phyloP scores from a whole-genome alignment of 2,113 vertebrate species.

The Orthochromis indermauri region DNA sequence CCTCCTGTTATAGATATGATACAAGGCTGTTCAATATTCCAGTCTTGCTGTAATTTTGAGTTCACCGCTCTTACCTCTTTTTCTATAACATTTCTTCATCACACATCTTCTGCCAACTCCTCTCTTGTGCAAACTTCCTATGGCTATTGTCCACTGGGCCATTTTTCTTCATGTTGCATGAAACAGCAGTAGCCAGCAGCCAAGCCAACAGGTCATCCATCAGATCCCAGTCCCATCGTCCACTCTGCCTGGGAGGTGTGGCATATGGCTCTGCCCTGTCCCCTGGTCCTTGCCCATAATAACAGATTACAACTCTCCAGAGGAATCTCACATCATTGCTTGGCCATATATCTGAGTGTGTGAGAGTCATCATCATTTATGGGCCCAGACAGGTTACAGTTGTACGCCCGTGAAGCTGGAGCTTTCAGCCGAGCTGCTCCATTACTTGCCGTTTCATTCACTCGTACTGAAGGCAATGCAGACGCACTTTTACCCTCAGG shows the following conservation, averaged over 20 bases:
- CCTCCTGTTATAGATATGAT: background rate
- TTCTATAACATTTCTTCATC: conserved; percentile 5
- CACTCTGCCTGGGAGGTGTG: conserved; percentile 46
- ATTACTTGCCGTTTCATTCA: conserved; percentile 23
- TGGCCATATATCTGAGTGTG: conserved; percentile 50
- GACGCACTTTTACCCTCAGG: background rate
- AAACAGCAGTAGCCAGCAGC: conserved; percentile 41
- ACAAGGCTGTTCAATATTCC: background rate
- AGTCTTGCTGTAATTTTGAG: background rate
- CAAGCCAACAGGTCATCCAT: conserved; percentile 55
- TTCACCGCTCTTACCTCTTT: background rate
- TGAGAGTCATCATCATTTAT: conserved; percentile 54
- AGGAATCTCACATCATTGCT: conserved; percentile 59
- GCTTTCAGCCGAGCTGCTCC: conserved; percentile 8
- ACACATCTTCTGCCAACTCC: background rate
- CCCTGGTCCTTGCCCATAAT: conserved; percentile 46
- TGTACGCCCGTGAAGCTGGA: conserved; percentile 38
- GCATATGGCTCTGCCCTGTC: conserved; percentile 31
- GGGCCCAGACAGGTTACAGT: conserved; percentile 44
- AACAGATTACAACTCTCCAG: conserved; percentile 58
- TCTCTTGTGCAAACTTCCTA: conserved; percentile 17
- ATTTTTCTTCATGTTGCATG: conserved; percentile 45
- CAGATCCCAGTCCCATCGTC: conserved; percentile 46
- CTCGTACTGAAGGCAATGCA: background rate
- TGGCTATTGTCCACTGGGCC: conserved; percentile 11